Evolutionary conservation across 1,140 invertebrate genomes (phyloP).

Genomic region (Penaeus vannamei): DNA sequence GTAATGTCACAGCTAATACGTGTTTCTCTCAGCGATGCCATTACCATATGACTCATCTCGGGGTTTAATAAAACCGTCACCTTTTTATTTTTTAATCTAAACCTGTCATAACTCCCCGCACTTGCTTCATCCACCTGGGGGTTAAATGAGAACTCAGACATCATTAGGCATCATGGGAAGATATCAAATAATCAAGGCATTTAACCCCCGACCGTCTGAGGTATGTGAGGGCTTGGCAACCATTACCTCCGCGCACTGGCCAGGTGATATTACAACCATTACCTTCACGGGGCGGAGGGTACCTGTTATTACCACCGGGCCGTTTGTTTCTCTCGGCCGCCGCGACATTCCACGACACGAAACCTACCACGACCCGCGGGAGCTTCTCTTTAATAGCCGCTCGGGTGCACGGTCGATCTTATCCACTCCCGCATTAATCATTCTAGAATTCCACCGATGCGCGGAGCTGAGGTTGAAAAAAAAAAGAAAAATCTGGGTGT

Average conservation of each 20-base stretch:
- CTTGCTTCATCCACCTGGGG: no score
- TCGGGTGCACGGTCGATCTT: no score
- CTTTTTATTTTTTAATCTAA: no score
- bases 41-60: background rate
- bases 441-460: no score
- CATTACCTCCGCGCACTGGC: background rate
- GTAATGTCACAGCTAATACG: slow-evolving; percentile 48
- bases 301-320: slow-evolving; percentile 38
- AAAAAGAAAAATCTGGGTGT: no score
- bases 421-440: no score
- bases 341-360: slow-evolving; percentile 35
- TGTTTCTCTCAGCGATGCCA: slow-evolving; percentile 35
- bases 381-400: no score
- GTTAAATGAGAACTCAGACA: background rate
- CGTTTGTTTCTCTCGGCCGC: slow-evolving; percentile 45
- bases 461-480: no score
- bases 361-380: no score
- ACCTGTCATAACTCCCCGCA: no score
- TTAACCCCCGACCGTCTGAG: background rate
- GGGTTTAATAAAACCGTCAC: no score
- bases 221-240: slow-evolving; percentile 4
- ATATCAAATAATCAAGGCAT: slow-evolving; percentile 30
- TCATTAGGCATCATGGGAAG: slow-evolving; percentile 30
- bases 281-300: slow-evolving; percentile 9
- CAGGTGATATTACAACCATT: slow-evolving; percentile 34